These are phyloP conservation scores for Marasmarcha lunaedactyla DNA, from an alignment of 2,888 invertebrate genomes.

Conservation along the genomic window DNA sequence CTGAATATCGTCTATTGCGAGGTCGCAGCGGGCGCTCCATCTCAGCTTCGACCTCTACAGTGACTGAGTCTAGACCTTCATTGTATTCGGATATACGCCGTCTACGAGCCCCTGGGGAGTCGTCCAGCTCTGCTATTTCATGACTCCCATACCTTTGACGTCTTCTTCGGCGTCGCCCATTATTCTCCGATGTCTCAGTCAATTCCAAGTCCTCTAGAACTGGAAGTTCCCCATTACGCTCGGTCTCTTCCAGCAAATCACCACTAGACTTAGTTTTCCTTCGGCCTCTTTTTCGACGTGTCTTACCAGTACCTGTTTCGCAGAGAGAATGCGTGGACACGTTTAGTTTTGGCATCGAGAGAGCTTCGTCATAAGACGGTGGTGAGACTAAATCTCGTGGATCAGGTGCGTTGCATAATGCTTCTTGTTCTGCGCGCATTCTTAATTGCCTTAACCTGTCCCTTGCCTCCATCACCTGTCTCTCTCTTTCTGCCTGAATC, in stretches of 20 bases:
- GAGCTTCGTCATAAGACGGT: slow-evolving; percentile 82
- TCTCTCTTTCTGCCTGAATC: slow-evolving; percentile 62
- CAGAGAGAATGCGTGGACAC: slow-evolving; percentile 70
- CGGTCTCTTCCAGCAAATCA: slow-evolving; percentile 58
- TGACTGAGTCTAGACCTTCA: slow-evolving; percentile 27
- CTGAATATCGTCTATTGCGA: slow-evolving; percentile 42
- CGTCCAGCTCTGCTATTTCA: slow-evolving; percentile 54
- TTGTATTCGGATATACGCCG: slow-evolving; percentile 49
- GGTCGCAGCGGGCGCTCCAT: slow-evolving; percentile 35
- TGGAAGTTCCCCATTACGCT: slow-evolving; percentile 45
- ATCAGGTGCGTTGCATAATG: slow-evolving; percentile 73
- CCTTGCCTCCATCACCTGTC: slow-evolving; percentile 69
- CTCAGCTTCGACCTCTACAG: slow-evolving; percentile 44
- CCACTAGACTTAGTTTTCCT: slow-evolving; percentile 66
- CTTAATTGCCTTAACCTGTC: slow-evolving; percentile 67
- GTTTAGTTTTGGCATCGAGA: slow-evolving; percentile 78
- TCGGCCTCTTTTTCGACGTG: slow-evolving; percentile 43
- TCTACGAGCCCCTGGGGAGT: slow-evolving; percentile 53
- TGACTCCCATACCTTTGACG: slow-evolving; percentile 49
- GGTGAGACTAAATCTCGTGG: slow-evolving; percentile 77
- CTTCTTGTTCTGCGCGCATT: slow-evolving; percentile 63
- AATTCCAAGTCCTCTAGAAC: slow-evolving; percentile 40
- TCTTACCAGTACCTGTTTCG: slow-evolving; percentile 52
- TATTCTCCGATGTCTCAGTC: slow-evolving; percentile 28
- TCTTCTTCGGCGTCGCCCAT: slow-evolving; percentile 31